A percentile compares a stretch with the other conserved stretches of the same genome.
Conservation (phyloP, 64 coral and sea anemone species). For the Stichodactyla helianthus region DNA sequence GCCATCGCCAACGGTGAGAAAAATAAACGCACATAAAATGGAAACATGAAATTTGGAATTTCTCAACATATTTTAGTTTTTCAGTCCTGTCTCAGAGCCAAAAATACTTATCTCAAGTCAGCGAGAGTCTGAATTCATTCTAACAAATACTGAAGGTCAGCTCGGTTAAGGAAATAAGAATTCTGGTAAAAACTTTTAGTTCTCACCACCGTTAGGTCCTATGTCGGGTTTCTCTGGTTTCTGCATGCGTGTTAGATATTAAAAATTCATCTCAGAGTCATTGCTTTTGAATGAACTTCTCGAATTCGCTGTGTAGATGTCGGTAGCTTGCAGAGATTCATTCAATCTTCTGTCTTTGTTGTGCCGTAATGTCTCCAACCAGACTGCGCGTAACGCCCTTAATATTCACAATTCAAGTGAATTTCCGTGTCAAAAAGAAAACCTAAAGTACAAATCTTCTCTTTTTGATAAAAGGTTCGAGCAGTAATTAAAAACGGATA, state of each 20-base stretch:
- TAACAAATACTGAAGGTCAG: no score
- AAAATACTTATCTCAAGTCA: no score
- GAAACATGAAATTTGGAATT: neutral
- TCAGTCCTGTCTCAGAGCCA: no score
- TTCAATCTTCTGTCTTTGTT: neutral
- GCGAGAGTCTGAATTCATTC: no score
- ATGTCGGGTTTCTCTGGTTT: neutral
- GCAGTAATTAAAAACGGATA: no score
- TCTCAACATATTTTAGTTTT: neutral
- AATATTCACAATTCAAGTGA: neutral
- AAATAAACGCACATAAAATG: neutral
- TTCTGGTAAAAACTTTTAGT: no score
- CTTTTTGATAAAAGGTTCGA: no score
- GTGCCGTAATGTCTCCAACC: neutral
- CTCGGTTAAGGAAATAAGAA: no score
- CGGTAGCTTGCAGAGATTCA: neutral
- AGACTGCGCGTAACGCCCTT: neutral
- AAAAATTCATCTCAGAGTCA: neutral
- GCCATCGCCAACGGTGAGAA: neutral
- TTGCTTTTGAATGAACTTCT: neutral
- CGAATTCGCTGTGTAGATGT: neutral
- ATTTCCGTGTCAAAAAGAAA: neutral
- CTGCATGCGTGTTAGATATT: neutral
- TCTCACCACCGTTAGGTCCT: neutral
- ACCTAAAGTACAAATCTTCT: no score